Evolutionary conservation across 1,140 invertebrate species (phyloP), one percentile per base, ranked within the genome.

Genomic region (Solenopsis fugax): DNA sequence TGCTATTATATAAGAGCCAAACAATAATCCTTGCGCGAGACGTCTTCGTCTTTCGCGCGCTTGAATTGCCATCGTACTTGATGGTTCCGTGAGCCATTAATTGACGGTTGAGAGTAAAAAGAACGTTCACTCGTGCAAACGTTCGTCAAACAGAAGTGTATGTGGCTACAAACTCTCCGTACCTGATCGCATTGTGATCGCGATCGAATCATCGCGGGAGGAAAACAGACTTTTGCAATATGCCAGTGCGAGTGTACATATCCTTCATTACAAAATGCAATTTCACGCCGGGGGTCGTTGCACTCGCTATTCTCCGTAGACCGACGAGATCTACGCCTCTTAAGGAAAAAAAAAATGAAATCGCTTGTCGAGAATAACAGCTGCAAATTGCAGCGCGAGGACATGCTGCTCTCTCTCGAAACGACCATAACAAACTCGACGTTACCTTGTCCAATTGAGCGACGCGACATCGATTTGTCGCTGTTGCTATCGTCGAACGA

Each of bases 211-310:
- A n/a, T 21, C 24, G 37, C 52, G 7, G 21, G 37, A 71, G n/a
- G 41, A 24, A 69, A 75, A 41, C 21, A 24, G 41, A 50, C 69
- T 84, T 84, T 73, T 54, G 80, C 80, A 84, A 84, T 48, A 21
- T 16, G 24, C 69, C 67, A 18, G 41, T 6, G 65, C 65, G 65
- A 50, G 41, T 21, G 24, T 37, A 45, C 24, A 84, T 52, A 84
- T 84, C 54, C 69, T 84, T 84, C 29, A 60, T 73, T 84, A 50
- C 41, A 75, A 84, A 84, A 62, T 75, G 54, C 69, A 84, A 62
- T 72, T 84, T 84, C 69, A 73, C 69, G 13, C n/a, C 54, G 41
- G 24, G 3, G 65, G 80, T 84, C 69, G 45, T 84, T 62, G 80
- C 45, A 84, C 69, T 45, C 54, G 18, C 41, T 60, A 73, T 60